A percentile compares a stretch with the other conserved stretches of the same genome.
These are phyloP conservation scores for Axea sp. DNA, from an alignment of 2,888 invertebrate species.

Conservation along the genomic window DNA sequence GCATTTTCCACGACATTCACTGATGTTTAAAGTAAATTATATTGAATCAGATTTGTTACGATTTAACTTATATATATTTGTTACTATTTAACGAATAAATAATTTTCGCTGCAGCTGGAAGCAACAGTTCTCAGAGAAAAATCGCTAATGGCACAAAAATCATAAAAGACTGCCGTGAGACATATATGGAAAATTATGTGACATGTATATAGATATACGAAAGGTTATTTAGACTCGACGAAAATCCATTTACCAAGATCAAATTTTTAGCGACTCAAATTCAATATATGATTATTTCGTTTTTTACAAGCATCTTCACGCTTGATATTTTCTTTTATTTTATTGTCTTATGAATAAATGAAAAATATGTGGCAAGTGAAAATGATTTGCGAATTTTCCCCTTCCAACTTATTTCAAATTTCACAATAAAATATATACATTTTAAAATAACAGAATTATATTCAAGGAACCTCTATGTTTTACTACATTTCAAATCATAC, in stretches of 20 bases:
- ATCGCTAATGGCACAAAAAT: slow-evolving; percentile 31
- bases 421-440: no score
- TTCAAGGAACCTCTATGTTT: no score
- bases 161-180: slow-evolving; percentile 15
- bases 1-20: slow-evolving; percentile 1
- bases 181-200: slow-evolving; percentile 19
- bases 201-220: slow-evolving; percentile 1
- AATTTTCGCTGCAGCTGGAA: slow-evolving; percentile 5
- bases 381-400: no score
- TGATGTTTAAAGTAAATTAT: slow-evolving; percentile 15
- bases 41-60: slow-evolving; percentile 22
- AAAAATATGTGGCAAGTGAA: no score
- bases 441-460: no score
- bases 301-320: no score
- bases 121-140: slow-evolving; percentile 29
- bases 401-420: no score
- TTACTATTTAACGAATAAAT: slow-evolving; percentile 24
- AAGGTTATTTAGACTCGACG: slow-evolving; percentile 8
- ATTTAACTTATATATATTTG: no score
- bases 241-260: slow-evolving; percentile 38
- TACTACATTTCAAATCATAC: no score
- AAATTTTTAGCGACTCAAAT: slow-evolving; percentile 39
- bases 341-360: no score
- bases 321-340: no score
- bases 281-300: slow-evolving; percentile 26